Base-by-base conservation (phyloP, 2,888 invertebrate species). In the Heliconius ethilla region DNA sequence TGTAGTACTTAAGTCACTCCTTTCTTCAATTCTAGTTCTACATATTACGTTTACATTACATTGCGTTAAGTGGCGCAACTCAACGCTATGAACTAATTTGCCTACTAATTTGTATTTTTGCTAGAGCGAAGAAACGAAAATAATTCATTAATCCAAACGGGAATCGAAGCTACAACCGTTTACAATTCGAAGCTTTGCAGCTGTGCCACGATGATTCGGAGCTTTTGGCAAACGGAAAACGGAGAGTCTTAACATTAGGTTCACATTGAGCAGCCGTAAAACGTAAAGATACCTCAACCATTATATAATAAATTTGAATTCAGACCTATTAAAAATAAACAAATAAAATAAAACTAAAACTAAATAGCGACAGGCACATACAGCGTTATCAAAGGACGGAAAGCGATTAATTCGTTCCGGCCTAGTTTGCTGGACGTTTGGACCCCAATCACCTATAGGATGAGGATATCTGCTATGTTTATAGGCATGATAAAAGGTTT, bases 321-420 rank as follows among this genome's bases (percentile, higher is more conserved):
- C 5, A 45, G 0, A 5, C 45, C 25, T 62, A 11, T 11, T 62
- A 25, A 25, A 62, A 62, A 33, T 25, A 13, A 62, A 13, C 13
- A 63, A 63, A 13, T 63, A 25, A 22, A 67, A 27, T 9, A 18
- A 29, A 25, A 33, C 3, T 55, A n/a, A 72, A 72, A 33, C 1
- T 33, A 72, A 72, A 72, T 72, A 55, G 55, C 55, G 55, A n/a
- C n/a, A 55, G 4, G 18, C 29, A 66, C n/a, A 37, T 27, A 72
- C n/a, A 55, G n/a, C 33, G 51, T 72, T 72, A 59, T 72, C 70
- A 59, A 59, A 72, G 77, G 66, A 62, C 77, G 59, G 67, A 73
- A 77, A 67, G 59, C 67, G 73, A 77, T 77, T 37, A 77, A 73
- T 74, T 77, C 40, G 67, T 55, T 25, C 59, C 67, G 77, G 67